A percentile compares a stretch with the other conserved stretches of the same genome.
These are phyloP conservation scores for Paraplagusia blochii DNA, from an alignment of 2,113 vertebrate species.

Conservation along the genomic window DNA sequence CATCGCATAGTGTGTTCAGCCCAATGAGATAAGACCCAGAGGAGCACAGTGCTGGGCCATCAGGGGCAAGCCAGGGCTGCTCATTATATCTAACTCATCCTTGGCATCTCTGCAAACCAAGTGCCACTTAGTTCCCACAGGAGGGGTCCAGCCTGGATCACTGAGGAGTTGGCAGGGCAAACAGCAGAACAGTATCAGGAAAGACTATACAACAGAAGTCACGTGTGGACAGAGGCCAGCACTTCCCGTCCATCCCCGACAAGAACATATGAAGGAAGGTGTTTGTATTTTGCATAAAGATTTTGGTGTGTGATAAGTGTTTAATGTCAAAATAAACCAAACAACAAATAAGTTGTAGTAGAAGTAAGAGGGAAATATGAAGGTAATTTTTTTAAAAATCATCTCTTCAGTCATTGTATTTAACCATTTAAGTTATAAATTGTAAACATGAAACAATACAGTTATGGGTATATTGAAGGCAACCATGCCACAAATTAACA, in stretches of 20 bases:
- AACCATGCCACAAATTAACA: conserved; percentile 21
- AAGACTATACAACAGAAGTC: conserved; percentile 68
- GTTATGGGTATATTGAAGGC: conserved; percentile 3
- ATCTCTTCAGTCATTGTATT: not conserved
- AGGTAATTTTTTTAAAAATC: too few relatives aligned
- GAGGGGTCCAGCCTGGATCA: conserved; percentile 66
- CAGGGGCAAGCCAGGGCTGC: conserved; percentile 76
- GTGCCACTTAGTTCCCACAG: conserved; percentile 77
- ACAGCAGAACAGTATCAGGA: conserved; percentile 64
- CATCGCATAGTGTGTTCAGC: conserved; percentile 65
- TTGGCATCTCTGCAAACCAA: conserved; percentile 80
- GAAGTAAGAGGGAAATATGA: too few relatives aligned
- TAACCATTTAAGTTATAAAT: not conserved
- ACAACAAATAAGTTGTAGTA: too few relatives aligned
- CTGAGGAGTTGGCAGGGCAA: conserved; percentile 74
- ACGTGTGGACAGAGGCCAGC: conserved; percentile 19
- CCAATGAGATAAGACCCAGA: conserved; percentile 68
- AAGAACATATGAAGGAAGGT: conserved; percentile 1
- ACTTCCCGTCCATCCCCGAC: not conserved
- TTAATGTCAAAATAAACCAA: too few relatives aligned
- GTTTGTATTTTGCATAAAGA: not conserved
- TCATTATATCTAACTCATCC: conserved; percentile 80
- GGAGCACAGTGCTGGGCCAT: conserved; percentile 70
- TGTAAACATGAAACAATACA: not conserved
- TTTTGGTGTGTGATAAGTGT: not conserved